A percentile compares a stretch with the other conserved stretches of the same genome.
phyloP scores from a whole-genome alignment of 2,113 vertebrate species.

The Rhinolophus ferrumequinum region DNA sequence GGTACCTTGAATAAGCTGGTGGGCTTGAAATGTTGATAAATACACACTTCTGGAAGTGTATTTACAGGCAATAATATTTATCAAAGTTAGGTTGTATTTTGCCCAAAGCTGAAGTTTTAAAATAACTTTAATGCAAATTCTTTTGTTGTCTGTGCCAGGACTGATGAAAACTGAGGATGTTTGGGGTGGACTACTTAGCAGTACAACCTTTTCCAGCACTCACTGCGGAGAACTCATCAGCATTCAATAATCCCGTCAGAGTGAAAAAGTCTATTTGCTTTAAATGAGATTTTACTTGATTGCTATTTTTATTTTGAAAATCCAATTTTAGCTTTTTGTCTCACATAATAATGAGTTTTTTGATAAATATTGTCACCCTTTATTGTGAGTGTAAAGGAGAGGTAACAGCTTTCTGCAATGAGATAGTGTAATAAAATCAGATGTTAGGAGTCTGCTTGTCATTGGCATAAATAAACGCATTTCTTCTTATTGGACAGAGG shows the following conservation, averaged over 20 bases:
- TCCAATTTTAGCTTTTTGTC: constrained; percentile 81
- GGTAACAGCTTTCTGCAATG: constrained; percentile 25
- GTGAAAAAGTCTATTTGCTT: constrained; percentile 70
- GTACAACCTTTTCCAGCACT: constrained; percentile 52
- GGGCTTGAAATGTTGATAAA: constrained; percentile 27
- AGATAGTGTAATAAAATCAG: constrained; percentile 61
- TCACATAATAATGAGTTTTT: constrained; percentile 80
- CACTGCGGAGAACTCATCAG: constrained; percentile 51
- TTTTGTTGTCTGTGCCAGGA: constrained; percentile 5
- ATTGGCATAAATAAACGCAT: not conserved
- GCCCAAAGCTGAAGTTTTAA: constrained; percentile 49
- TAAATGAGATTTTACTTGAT: constrained; percentile 79
- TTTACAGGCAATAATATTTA: constrained; percentile 44
- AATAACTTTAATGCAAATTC: constrained; percentile 61
- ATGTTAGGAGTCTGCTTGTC: not conserved
- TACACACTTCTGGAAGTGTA: constrained; percentile 35
- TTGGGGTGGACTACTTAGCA: constrained; percentile 62
- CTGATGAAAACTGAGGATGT: constrained; percentile 73
- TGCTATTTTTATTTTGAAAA: constrained; percentile 80
- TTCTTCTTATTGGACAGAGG: not conserved
- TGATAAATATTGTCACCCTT: constrained; percentile 78
- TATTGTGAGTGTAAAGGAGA: constrained; percentile 67
- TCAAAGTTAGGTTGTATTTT: constrained; percentile 65
- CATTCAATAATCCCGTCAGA: constrained; percentile 25
- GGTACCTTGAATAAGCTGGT: constrained; percentile 9